A percentile compares a stretch with the other conserved stretches of the same genome.
Evolutionary conservation across 2,113 vertebrate species (phyloP).

Genomic region (Oplegnathus fasciatus): DNA sequence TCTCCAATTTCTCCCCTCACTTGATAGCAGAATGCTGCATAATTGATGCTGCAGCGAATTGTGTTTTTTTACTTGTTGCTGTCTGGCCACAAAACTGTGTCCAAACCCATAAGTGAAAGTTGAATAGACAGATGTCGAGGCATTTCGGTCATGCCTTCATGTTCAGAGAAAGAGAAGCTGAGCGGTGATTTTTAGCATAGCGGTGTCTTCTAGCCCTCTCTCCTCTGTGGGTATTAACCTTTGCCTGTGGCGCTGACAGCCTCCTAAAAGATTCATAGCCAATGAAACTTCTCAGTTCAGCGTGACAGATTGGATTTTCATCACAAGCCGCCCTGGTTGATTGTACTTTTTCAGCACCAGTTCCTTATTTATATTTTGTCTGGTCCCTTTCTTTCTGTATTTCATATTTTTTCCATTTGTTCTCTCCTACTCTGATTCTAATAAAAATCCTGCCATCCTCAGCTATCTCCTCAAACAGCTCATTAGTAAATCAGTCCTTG

Average conservation of each 20-base stretch:
- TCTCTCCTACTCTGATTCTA: slow-evolving; percentile 7
- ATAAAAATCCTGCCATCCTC: slow-evolving; percentile 24
- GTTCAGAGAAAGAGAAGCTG: slow-evolving; percentile 23
- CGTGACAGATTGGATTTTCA: slow-evolving; percentile 72
- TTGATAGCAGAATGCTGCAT: slow-evolving; percentile 2
- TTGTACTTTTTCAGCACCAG: slow-evolving; percentile 28
- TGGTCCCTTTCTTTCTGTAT: slow-evolving; percentile 20
- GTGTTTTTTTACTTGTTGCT: neutral
- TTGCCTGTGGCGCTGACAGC: slow-evolving; percentile 41
- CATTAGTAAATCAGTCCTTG: slow-evolving; percentile 55
- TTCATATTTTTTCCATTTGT: slow-evolving; percentile 46
- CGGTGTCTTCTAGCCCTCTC: slow-evolving; percentile 18
- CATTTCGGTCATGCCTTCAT: slow-evolving; percentile 17
- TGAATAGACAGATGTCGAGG: neutral
- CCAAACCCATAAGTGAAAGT: slow-evolving; percentile 26
- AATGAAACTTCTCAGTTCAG: slow-evolving; percentile 60
- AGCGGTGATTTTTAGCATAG: slow-evolving; percentile 23
- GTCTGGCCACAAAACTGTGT: slow-evolving; percentile 11
- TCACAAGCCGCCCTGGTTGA: slow-evolving; percentile 46
- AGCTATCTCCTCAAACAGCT: slow-evolving; percentile 45
- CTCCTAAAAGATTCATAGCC: slow-evolving; percentile 76
- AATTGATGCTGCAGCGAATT: slow-evolving; percentile 22
- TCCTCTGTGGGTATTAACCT: slow-evolving; percentile 55
- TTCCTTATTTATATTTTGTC: slow-evolving; percentile 42
- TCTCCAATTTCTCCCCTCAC: neutral